Evolutionary conservation across 1,140 invertebrate species (phyloP).

Genomic region (Drosophila sulfurigaster): DNA sequence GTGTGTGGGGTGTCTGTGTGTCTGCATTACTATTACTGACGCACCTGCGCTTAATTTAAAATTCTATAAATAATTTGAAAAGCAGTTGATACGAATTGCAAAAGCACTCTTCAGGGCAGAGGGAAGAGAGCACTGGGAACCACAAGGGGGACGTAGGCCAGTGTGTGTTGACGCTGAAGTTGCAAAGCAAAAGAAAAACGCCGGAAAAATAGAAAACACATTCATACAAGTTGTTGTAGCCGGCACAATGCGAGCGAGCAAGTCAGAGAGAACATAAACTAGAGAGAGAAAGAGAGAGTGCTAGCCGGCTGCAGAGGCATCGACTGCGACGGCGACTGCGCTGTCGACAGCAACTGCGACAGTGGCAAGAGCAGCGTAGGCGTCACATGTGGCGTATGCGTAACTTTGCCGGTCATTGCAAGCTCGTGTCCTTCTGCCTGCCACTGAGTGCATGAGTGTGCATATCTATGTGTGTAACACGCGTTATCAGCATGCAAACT

Average conservation of each 20-base stretch:
- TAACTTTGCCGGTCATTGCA: constrained; percentile 61
- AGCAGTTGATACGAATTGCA: constrained; percentile 68
- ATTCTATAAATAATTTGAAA: constrained; percentile 82
- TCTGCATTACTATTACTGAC: constrained; percentile 26
- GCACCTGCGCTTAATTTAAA: constrained; percentile 67
- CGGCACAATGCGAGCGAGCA: not conserved
- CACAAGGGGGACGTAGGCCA: not conserved
- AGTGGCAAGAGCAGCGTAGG: constrained; percentile 16
- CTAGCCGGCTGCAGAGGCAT: constrained; percentile 27
- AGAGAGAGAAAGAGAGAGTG: not conserved
- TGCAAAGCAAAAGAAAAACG: constrained; percentile 28
- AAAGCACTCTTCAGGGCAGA: constrained; percentile 10
- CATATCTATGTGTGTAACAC: constrained; percentile 7
- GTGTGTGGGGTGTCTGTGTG: not conserved
- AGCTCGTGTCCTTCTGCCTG: constrained; percentile 1
- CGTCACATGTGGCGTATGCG: constrained; percentile 68
- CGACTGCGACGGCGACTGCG: constrained; percentile 20
- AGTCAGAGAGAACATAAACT: not conserved
- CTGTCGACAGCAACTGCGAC: constrained; percentile 8
- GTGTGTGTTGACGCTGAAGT: constrained; percentile 2
- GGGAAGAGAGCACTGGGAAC: not conserved
- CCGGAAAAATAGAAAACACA: constrained; percentile 72
- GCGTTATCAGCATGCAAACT: constrained; percentile 68
- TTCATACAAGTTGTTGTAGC: constrained; percentile 79
- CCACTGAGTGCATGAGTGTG: not conserved